These are phyloP conservation scores for Charina bottae DNA, from an alignment of 2,113 vertebrate genomes.

Conservation along the genomic window DNA sequence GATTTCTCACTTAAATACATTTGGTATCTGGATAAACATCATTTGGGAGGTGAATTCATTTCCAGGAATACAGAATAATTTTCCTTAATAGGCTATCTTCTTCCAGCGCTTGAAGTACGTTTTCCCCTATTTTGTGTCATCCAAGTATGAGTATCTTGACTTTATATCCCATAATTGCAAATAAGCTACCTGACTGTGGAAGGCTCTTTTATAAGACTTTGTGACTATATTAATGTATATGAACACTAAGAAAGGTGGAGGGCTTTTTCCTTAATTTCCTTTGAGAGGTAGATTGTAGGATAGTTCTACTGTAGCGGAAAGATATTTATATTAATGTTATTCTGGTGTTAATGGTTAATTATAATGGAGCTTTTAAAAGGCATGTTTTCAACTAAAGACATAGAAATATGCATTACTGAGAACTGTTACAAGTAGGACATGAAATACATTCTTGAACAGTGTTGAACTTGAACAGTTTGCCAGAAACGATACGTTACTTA, in stretches of 20 bases:
- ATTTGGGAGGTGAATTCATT: neutral
- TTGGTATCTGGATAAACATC: constrained; percentile 19
- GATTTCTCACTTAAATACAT: constrained; percentile 13
- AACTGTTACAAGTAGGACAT: neutral
- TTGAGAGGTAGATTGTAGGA: neutral
- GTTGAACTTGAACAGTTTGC: neutral
- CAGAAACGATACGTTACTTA: neutral
- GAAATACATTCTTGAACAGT: neutral
- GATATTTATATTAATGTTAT: neutral
- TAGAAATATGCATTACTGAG: neutral
- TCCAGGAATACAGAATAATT: neutral
- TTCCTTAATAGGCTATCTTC: neutral
- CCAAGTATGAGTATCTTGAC: neutral
- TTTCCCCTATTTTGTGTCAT: neutral
- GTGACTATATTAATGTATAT: neutral
- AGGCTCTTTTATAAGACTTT: neutral
- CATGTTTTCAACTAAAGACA: neutral
- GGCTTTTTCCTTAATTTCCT: neutral
- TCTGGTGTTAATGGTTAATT: neutral
- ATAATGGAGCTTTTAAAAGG: neutral
- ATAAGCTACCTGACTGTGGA: neutral
- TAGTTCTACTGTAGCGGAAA: neutral
- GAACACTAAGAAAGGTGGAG: neutral
- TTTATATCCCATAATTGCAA: neutral
- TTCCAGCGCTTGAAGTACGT: neutral